These are phyloP conservation scores for Cyprinodon tularosa DNA, from an alignment of 2,113 vertebrate species.

Conservation along the genomic window DNA sequence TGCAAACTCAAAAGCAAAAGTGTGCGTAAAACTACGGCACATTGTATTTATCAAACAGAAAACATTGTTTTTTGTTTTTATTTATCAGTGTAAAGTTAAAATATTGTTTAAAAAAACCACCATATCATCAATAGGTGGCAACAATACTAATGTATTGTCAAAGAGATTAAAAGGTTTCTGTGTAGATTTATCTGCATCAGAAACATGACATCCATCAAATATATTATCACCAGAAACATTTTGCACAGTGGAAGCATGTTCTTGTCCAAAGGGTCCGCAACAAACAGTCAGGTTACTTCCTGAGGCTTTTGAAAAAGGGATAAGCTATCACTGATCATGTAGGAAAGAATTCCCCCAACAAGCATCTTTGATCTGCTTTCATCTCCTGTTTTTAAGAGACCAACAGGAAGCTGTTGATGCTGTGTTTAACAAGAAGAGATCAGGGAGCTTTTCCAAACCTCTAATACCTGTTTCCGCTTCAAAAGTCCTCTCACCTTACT, in stretches of 20 bases:
- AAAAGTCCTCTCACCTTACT: background rate
- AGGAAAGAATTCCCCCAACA: background rate
- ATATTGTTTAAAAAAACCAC: background rate
- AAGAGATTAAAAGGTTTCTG: background rate
- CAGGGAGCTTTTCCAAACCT: conserved; percentile 17
- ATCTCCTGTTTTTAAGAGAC: conserved; percentile 25
- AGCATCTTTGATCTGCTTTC: conserved; percentile 28
- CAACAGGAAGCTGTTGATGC: conserved; percentile 31
- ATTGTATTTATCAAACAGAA: no score
- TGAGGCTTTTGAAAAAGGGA: background rate
- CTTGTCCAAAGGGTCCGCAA: background rate
- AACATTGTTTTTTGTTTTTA: no score
- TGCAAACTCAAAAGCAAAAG: no score
- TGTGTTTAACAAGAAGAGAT: conserved; percentile 8
- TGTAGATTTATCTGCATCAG: background rate
- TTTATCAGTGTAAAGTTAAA: no score
- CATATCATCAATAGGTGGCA: background rate
- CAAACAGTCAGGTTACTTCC: background rate
- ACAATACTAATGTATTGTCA: background rate
- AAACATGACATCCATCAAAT: background rate
- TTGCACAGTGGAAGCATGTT: conserved; percentile 6
- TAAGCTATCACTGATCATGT: conserved; percentile 1
- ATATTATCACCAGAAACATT: background rate
- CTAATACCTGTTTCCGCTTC: conserved; percentile 43
- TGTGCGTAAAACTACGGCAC: no score